A percentile compares a stretch with the other conserved stretches of the same genome.
Evolutionary conservation across 2,797 vertebrate genomes (phyloP).

Genomic region (Helicolenus hilgendorfi): DNA sequence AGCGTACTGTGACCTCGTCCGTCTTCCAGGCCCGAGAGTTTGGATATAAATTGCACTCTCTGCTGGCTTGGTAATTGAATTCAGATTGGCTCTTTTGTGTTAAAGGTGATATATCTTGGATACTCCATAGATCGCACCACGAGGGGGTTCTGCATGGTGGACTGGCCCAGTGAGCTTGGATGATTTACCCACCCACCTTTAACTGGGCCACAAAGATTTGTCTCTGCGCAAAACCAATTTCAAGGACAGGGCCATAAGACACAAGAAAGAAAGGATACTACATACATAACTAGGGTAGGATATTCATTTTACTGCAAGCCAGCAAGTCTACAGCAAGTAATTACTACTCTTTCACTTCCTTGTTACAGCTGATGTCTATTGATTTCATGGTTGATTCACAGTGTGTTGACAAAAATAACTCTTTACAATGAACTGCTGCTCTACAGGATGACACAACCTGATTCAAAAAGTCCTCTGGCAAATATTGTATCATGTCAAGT

Average conservation of each 20-base stretch:
- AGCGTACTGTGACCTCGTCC: slow-evolving; percentile 66
- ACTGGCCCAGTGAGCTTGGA: slow-evolving; percentile 34
- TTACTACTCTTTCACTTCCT: slow-evolving; percentile 36
- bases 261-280: neutral
- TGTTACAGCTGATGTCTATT: slow-evolving; percentile 48
- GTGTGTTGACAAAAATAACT: slow-evolving; percentile 46
- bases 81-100: slow-evolving; percentile 80
- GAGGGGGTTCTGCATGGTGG: slow-evolving; percentile 51
- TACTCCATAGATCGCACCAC: slow-evolving; percentile 46
- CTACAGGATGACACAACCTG: neutral
- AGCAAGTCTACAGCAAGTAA: slow-evolving; percentile 12
- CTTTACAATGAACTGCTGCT: slow-evolving; percentile 28
- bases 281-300: slow-evolving; percentile 7
- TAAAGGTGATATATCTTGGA: slow-evolving; percentile 69
- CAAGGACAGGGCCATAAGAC: slow-evolving; percentile 20
- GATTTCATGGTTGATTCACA: slow-evolving; percentile 59
- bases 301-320: slow-evolving; percentile 13
- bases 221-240: slow-evolving; percentile 61
- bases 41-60: slow-evolving; percentile 78
- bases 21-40: slow-evolving; percentile 65
- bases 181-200: slow-evolving; percentile 74
- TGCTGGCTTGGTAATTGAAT: slow-evolving; percentile 81
- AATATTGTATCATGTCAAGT: neutral
- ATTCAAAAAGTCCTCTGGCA: slow-evolving; percentile 15
- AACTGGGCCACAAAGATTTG: slow-evolving; percentile 66